phyloP scores from a whole-genome alignment of 2,113 vertebrate species.

The Cyprinodon variegatus region DNA sequence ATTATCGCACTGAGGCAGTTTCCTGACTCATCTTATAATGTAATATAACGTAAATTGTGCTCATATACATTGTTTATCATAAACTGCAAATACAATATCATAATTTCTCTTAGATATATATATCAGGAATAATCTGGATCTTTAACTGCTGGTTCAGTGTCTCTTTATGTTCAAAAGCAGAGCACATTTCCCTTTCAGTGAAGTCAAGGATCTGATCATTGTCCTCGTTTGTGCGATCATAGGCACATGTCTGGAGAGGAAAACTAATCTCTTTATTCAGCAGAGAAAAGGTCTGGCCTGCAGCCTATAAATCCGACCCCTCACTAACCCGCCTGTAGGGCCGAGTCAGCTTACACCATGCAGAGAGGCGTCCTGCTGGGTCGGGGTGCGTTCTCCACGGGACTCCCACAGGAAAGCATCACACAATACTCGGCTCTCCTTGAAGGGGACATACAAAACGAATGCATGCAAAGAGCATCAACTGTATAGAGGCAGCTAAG shows the following conservation, averaged over 20 bases:
- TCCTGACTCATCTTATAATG: neutral
- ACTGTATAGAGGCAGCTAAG: constrained; percentile 12
- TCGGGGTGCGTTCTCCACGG: constrained; percentile 53
- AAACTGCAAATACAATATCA: neutral
- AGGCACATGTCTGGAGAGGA: constrained; percentile 63
- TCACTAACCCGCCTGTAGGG: constrained; percentile 42
- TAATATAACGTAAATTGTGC: neutral
- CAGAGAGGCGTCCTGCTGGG: constrained; percentile 36
- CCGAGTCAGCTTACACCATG: constrained; percentile 22
- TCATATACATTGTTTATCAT: neutral
- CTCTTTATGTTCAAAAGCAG: neutral
- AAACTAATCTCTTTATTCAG: constrained; percentile 55
- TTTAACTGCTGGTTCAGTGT: neutral
- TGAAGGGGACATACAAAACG: constrained; percentile 49
- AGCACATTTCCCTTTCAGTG: constrained; percentile 8
- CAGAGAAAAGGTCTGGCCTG: constrained; percentile 43
- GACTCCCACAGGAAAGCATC: constrained; percentile 72
- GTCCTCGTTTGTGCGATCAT: constrained; percentile 11
- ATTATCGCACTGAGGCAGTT: neutral
- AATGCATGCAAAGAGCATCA: constrained; percentile 33
- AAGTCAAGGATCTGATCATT: constrained; percentile 1
- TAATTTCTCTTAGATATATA: neutral
- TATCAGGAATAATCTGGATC: neutral
- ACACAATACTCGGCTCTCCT: constrained; percentile 72
- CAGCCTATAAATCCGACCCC: constrained; percentile 54